Conservation (phyloP, 2,888 invertebrate genomes). For the Cerastis leucographa region DNA sequence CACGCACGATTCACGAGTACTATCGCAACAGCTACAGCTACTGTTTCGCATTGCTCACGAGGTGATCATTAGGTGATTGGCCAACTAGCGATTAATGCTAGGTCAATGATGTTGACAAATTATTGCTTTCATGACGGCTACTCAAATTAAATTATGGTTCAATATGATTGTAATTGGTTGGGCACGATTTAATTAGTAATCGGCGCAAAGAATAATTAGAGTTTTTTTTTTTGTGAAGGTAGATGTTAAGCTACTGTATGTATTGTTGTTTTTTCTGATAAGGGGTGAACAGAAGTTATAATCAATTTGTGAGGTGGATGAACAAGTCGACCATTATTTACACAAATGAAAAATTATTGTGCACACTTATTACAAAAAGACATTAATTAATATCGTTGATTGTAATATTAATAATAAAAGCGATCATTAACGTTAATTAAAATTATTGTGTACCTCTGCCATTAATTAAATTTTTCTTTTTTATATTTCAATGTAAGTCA, state of each 20-base stretch:
- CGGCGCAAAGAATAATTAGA: conserved; percentile 6
- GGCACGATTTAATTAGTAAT: conserved; percentile 54
- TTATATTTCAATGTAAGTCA: background rate
- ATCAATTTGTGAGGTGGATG: conserved; percentile 1
- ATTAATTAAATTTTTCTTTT: background rate
- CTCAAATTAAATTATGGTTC: conserved; percentile 45
- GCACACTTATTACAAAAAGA: conserved; percentile 4
- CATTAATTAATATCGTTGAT: background rate
- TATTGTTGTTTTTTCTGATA: background rate
- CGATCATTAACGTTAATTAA: background rate
- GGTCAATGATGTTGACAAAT: conserved; percentile 62
- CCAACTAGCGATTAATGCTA: conserved; percentile 46
- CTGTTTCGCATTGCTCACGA: conserved; percentile 47
- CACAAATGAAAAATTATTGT: conserved; percentile 6
- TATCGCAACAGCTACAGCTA: conserved; percentile 55
- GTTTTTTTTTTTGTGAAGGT: background rate
- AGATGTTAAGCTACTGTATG: background rate
- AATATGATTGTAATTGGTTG: conserved; percentile 40
- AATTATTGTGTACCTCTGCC: background rate
- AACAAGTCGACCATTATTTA: conserved; percentile 21
- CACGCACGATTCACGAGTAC: conserved; percentile 23
- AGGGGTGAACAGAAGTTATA: background rate
- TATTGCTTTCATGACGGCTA: conserved; percentile 38
- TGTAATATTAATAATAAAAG: background rate
- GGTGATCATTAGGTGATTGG: conserved; percentile 57